Evolutionary conservation across 2,113 vertebrate species (phyloP).

Genomic region (Gopherus evgoodei): DNA sequence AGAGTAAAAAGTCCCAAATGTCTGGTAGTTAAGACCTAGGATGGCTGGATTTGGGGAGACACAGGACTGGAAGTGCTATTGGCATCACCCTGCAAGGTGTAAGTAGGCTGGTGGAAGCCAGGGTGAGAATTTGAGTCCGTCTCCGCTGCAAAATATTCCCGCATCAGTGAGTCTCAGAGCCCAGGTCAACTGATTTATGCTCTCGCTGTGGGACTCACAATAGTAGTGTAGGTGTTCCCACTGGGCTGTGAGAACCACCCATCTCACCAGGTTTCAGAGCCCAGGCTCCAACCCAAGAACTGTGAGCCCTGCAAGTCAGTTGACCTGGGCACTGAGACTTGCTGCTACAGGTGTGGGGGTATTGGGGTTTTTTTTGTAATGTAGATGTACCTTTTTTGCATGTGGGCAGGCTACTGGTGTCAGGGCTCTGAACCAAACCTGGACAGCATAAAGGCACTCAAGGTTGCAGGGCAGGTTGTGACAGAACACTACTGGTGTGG

Average conservation of each 20-base stretch:
- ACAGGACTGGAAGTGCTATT: not conserved
- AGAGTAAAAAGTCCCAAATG: not conserved
- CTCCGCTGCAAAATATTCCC: not conserved
- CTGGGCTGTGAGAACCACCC: not conserved
- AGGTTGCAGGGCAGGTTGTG: not conserved
- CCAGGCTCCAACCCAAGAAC: not conserved
- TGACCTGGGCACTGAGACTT: not conserved
- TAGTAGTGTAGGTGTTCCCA: not conserved
- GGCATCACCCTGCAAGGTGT: not conserved
- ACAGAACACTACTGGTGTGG: not conserved
- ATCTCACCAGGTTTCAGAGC: not conserved
- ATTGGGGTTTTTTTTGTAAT: not conserved
- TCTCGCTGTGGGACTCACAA: not conserved
- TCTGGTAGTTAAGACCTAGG: not conserved
- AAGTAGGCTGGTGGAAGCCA: not conserved
- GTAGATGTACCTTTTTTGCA: not conserved
- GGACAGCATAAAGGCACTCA: not conserved
- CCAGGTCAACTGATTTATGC: not conserved
- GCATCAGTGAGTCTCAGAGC: not conserved
- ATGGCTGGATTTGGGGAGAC: not conserved
- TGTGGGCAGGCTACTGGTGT: not conserved
- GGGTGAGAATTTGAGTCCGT: not conserved
- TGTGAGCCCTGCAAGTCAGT: not conserved
- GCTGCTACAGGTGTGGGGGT: too few relatives aligned
- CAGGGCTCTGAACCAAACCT: not conserved